A percentile compares a stretch with the other conserved stretches of the same genome.
Conservation (phyloP, 2,888 invertebrate species). For the Andrena dorsata region DNA sequence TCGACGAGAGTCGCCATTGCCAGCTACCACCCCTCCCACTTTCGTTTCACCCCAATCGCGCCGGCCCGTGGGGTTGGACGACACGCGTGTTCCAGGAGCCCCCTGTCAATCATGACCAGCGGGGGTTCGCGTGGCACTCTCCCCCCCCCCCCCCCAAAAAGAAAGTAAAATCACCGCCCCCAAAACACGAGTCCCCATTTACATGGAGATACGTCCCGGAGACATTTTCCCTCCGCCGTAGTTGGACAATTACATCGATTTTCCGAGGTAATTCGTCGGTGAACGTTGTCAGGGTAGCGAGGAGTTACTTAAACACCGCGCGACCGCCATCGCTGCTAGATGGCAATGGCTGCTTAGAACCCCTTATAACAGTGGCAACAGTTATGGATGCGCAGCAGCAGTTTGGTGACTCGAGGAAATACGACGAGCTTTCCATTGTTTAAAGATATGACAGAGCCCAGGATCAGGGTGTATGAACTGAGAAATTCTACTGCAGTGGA, state of each 20-base stretch:
- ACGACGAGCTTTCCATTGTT: no score
- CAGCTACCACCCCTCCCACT: conserved; percentile 37
- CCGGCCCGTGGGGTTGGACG: conserved; percentile 58
- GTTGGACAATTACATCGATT: conserved; percentile 50
- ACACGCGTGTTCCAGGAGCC: conserved; percentile 55
- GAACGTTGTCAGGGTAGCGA: conserved; percentile 23
- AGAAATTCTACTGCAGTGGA: no score
- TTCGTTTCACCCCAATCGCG: conserved; percentile 11
- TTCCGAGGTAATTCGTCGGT: conserved; percentile 31
- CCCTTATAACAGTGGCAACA: not conserved
- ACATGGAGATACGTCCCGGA: conserved; percentile 68
- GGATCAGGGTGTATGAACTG: no score
- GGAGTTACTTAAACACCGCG: conserved; percentile 23
- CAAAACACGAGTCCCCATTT: conserved; percentile 61
- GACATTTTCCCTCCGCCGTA: conserved; percentile 44
- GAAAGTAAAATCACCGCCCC: conserved; percentile 62
- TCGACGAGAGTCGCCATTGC: conserved; percentile 73
- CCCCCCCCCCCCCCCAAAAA: not conserved
- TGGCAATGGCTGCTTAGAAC: conserved; percentile 22
- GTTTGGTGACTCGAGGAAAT: no score
- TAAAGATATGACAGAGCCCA: no score
- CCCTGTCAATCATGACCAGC: conserved; percentile 73
- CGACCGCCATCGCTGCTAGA: not conserved
- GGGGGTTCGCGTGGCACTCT: conserved; percentile 44
- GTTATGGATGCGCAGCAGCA: no score